Base-by-base conservation (phyloP, 2,888 invertebrate species). In the Sinodicranocentrus sp. region DNA sequence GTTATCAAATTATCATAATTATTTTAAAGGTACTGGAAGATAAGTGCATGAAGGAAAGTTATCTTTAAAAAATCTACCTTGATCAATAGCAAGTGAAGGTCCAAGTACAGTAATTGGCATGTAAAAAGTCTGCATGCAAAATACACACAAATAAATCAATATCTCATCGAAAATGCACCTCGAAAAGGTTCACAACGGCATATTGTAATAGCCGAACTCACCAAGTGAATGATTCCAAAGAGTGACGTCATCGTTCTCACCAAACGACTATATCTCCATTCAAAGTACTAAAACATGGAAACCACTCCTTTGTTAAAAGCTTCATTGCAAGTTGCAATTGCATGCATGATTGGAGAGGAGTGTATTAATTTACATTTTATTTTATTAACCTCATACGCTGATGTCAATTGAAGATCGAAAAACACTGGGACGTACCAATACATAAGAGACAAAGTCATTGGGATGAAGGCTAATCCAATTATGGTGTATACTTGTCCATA, bases 331-430 rank as follows among this genome's bases (percentile, higher is more conserved):
- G 5, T n/a, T 54, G 28, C 17, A n/a, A 63, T 33, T 19, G 61
- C 5, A 39, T 26, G n/a, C n/a, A n/a, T n/a, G n/a, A n/a, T n/a
- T n/a, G n/a, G n/a, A n/a, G n/a, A 43, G 28, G 25, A 17, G 43
- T 39, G 26, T 65, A 39, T 19, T 13, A 65, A 26, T 2, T 61
- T 61, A 13, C 2, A 17, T 23, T 63, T 33, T 6, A 33, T 10
- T 13, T 48, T 48, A 15, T 15, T 10, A 33, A 48, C 85, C 75
- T 85, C 79, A 61, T 85, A 87, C 13, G 85, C 87, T 0, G 87
- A 87, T n/a, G 87, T 87, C n/a, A 87, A 57, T 54, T 87, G 85
- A 8, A 87, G 67, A 2, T 72, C 54, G 33, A 87, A 87, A 23
- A 63, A 85, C 0, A 85, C 84, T 0, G 85, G 85, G 10, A 84